phyloP scores from a whole-genome alignment of 2,888 invertebrate genomes.

The Pterostichus niger region DNA sequence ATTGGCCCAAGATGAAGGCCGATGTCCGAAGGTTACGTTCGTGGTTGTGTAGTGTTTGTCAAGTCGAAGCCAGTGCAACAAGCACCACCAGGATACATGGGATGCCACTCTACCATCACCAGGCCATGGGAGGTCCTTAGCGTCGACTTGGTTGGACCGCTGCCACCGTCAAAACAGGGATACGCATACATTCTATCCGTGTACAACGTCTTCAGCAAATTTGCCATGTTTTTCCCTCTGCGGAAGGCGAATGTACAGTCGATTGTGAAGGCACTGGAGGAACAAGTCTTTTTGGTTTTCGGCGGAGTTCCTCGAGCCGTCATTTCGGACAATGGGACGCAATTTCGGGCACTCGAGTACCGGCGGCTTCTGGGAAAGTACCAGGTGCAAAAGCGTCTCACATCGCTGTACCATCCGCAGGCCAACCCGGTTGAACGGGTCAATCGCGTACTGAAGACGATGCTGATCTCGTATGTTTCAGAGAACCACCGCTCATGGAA shows the following conservation, averaged over 20 bases:
- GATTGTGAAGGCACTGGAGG: constrained; percentile 65
- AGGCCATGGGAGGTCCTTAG: constrained; percentile 68
- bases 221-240: constrained; percentile 66
- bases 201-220: constrained; percentile 69
- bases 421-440: constrained; percentile 67
- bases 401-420: constrained; percentile 66
- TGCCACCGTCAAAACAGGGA: constrained; percentile 66
- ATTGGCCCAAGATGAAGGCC: constrained; percentile 70
- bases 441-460: constrained; percentile 66
- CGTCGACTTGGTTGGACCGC: constrained; percentile 69
- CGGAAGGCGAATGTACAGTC: constrained; percentile 61
- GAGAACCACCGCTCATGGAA: constrained; percentile 6
- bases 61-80: constrained; percentile 69
- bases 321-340: no score
- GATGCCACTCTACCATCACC: constrained; percentile 63
- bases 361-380: constrained; percentile 51
- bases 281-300: constrained; percentile 67
- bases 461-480: constrained; percentile 16
- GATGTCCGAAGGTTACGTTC: constrained; percentile 70
- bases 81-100: constrained; percentile 69
- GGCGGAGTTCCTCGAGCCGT: constrained; percentile 69
- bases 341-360: constrained; percentile 67
- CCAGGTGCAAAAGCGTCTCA: constrained; percentile 57
- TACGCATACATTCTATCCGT: constrained; percentile 68
- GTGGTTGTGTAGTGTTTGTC: constrained; percentile 69